Evolutionary conservation across 1,140 invertebrate genomes (phyloP), one percentile per base, ranked within the genome.

Genomic region (Drosophila lini): DNA sequence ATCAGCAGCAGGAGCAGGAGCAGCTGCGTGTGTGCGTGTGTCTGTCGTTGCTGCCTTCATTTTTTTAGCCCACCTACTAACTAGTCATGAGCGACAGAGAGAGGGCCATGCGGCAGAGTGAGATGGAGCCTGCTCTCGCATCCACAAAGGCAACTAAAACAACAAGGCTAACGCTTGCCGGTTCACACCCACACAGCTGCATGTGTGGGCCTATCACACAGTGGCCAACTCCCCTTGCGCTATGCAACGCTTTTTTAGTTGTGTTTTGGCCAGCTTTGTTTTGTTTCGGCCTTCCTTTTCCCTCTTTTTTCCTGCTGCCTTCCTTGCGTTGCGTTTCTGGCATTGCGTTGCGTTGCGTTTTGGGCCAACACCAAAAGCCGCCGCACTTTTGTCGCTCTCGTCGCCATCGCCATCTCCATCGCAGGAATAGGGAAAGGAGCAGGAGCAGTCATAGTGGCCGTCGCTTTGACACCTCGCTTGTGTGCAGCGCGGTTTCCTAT

Each of bases 391-490:
- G 75, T 63, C 77, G 80, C 71, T 79, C 74, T 76, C 62, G 50
- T 58, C 62, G 55, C 40, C 16, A 40, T 32, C 44, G 15, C 62
- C 61, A 52, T 64, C 61, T n/a, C 59, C 32, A 36, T 52, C 44
- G 40, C 53, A 13, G 48, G n/a, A 48, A 6, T 48, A 48, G 58
- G 50, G 16, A n/a, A 11, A 22, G 50, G 31, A 52, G 31, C 50
- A 38, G 32, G 8, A 22, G 52, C 50, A 22, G 50, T 22, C 31
- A 36, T 19, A 22, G 50, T 53, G 50, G 62, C 74, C 81, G 76
- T 80, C 80, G 83, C 83, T 88, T 83, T 88, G 83, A 86, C 83
- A 86, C 83, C 83, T 86, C 62, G 71, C 79, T 88, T 83, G 82
- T 80, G 80, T 90, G 80, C 57, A 74, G 69, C 81, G 81, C 85